Conservation (phyloP, 2,888 invertebrate species). For the Caenorhabditis japonica region DNA sequence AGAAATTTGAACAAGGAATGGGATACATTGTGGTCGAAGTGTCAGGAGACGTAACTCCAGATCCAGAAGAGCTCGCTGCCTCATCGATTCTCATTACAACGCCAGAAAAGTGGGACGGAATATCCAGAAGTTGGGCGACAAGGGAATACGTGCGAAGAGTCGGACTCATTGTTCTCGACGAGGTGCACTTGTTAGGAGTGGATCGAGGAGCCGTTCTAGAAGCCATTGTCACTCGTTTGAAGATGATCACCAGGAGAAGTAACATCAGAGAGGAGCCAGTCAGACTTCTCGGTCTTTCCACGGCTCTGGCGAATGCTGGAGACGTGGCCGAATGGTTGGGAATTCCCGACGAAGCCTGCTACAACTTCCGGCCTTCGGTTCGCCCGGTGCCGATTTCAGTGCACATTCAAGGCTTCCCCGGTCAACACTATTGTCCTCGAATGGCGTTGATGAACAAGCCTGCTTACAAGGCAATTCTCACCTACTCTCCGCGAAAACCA, state of each 20-base stretch:
- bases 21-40: conserved; percentile 86
- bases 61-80: conserved; percentile 86
- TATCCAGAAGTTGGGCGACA: conserved; percentile 91
- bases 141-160: conserved; percentile 86
- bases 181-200: conserved; percentile 90
- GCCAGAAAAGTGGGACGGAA: conserved; percentile 99
- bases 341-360: conserved; percentile 87
- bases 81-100: conserved; percentile 97
- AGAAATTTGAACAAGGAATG: conserved; percentile 83
- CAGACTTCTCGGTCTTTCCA: conserved; percentile 93
- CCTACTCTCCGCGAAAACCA: conserved; percentile 92
- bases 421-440: conserved; percentile 97
- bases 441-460: conserved; percentile 99
- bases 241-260: conserved; percentile 69
- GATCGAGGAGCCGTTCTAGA: conserved; percentile 85
- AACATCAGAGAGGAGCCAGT: conserved; percentile 80
- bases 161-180: conserved; percentile 86
- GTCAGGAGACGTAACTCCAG: conserved; percentile 92
- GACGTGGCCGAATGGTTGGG: conserved; percentile 97
- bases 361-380: conserved; percentile 97
- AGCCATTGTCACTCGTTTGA: conserved; percentile 88
- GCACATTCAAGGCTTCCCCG: conserved; percentile 94
- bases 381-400: conserved; percentile 95
- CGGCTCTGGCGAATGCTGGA: conserved; percentile 95
- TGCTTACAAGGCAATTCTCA: conserved; percentile 91